phyloP scores from a whole-genome alignment of 2,888 invertebrate species.

The Periphyllus acericola region DNA sequence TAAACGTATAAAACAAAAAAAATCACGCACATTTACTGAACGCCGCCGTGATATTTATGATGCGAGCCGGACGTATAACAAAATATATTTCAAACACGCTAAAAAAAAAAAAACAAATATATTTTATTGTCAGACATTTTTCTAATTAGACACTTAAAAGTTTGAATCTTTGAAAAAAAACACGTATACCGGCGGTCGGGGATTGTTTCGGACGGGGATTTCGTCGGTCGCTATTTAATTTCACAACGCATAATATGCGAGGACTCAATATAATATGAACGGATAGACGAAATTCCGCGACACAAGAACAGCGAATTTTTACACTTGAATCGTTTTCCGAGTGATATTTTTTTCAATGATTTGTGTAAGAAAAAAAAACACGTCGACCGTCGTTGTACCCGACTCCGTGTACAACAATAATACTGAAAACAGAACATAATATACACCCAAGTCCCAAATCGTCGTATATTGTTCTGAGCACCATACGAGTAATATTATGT shows the following conservation, averaged over 20 bases:
- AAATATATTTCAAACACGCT: background rate
- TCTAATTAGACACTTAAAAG: conserved; percentile 58
- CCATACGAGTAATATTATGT: too few species aligned
- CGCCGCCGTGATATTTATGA: conserved; percentile 56
- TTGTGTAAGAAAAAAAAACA: background rate
- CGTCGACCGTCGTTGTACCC: background rate
- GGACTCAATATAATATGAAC: background rate
- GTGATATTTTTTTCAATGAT: conserved; percentile 3
- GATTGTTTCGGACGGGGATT: background rate
- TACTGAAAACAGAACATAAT: too few species aligned
- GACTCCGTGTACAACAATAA: too few species aligned
- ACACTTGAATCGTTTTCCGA: conserved; percentile 27
- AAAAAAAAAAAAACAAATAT: conserved; percentile 22
- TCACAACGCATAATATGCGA: too few species aligned
- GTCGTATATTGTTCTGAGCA: too few species aligned
- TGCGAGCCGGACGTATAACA: conserved; percentile 14
- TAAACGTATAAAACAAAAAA: conserved; percentile 28
- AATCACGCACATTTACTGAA: conserved; percentile 38
- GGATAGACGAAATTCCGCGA: background rate
- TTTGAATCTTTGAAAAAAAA: conserved; percentile 47
- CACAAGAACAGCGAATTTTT: conserved; percentile 33
- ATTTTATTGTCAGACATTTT: conserved; percentile 54
- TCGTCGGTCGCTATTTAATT: background rate
- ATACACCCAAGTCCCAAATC: too few species aligned
- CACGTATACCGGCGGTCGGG: conserved; percentile 1